Evolutionary conservation across 2,113 vertebrate species (phyloP).

Genomic region (Mirounga angustirostris): DNA sequence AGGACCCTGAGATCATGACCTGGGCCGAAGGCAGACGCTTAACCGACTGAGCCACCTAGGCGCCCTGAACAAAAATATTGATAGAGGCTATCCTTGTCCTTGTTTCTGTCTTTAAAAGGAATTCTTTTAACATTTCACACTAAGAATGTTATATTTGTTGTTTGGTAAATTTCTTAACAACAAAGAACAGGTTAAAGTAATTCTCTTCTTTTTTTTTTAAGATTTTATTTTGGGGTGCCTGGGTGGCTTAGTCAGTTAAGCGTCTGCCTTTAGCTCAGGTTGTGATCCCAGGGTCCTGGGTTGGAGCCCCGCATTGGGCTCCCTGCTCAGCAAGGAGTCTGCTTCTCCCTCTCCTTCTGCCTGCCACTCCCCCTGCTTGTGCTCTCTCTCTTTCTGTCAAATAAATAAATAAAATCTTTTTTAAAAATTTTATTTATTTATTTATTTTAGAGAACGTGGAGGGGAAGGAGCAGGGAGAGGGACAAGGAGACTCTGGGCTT

Average conservation of each 20-base stretch:
- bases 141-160: not conserved
- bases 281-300: too few relatives aligned
- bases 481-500: not conserved
- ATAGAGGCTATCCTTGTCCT: not conserved
- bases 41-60: not conserved
- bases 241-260: too few relatives aligned
- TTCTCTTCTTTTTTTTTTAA: not conserved
- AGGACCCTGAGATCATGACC: too few relatives aligned
- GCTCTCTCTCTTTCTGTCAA: too few relatives aligned
- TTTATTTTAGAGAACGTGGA: not conserved
- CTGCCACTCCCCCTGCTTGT: too few relatives aligned
- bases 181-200: not conserved
- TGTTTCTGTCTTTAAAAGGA: not conserved
- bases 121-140: not conserved
- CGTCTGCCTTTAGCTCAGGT: too few relatives aligned
- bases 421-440: not conserved
- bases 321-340: too few relatives aligned
- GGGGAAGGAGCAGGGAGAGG: not conserved
- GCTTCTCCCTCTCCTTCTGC: too few relatives aligned
- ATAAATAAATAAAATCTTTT: too few relatives aligned
- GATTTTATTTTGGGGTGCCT: not conserved
- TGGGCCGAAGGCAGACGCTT: not conserved
- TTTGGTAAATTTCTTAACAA: not conserved
- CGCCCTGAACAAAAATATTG: not conserved
- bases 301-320: too few relatives aligned